These are phyloP conservation scores for Sternarchorhynchus goeldii DNA, from an alignment of 2,797 vertebrate species.

Conservation along the genomic window DNA sequence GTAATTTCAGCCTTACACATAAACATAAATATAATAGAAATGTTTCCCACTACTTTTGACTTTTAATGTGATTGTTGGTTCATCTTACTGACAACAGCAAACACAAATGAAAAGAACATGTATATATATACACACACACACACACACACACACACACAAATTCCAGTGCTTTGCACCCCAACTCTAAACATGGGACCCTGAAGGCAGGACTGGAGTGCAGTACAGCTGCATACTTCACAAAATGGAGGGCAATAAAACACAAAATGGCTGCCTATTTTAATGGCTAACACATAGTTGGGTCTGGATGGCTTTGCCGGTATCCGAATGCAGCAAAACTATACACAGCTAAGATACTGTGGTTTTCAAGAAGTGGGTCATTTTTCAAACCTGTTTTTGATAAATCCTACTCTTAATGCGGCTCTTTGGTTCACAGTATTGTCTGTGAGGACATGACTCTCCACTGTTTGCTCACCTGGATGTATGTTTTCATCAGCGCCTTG, in stretches of 20 bases:
- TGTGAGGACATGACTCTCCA: background rate
- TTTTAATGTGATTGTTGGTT: background rate
- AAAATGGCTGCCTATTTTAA: constrained; percentile 77
- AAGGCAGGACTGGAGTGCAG: constrained; percentile 57
- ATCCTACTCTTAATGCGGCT: background rate
- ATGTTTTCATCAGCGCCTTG: constrained; percentile 89
- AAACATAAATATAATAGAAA: too few relatives aligned
- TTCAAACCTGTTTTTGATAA: background rate
- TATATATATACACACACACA: background rate
- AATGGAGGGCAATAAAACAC: constrained; percentile 76
- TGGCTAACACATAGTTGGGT: constrained; percentile 28
- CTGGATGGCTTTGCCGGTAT: background rate
- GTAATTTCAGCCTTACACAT: background rate
- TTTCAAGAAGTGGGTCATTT: background rate
- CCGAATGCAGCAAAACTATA: background rate
- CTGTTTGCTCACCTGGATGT: constrained; percentile 83
- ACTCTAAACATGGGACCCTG: constrained; percentile 40
- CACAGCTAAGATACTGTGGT: background rate
- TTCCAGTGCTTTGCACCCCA: constrained; percentile 25
- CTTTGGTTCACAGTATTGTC: too few relatives aligned
- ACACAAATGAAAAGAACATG: background rate
- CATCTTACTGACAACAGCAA: background rate
- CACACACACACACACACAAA: too few relatives aligned
- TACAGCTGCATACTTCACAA: constrained; percentile 69
- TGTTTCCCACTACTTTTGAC: too few relatives aligned